Evolutionary conservation across 2,888 invertebrate species (phyloP).

Genomic region (Yponomeuta plumbellus): DNA sequence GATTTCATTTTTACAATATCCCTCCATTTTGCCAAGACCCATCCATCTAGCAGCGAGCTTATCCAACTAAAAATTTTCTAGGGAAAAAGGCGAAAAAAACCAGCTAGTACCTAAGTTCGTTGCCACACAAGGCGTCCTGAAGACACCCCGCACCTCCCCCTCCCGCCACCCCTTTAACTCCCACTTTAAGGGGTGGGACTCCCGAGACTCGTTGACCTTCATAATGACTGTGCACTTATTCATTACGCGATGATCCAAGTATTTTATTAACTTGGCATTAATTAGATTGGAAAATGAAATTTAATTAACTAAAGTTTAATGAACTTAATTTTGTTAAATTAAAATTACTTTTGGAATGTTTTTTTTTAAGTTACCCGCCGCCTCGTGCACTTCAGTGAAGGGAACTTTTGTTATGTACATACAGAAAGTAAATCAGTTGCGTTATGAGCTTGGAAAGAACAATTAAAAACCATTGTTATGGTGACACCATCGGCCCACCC

Average conservation of each 20-base stretch:
- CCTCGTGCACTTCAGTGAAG: background rate
- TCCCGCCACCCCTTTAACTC: constrained; percentile 16
- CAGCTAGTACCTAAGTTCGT: constrained; percentile 17
- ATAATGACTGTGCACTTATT: constrained; percentile 16
- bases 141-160: constrained; percentile 11
- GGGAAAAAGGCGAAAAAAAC: constrained; percentile 14
- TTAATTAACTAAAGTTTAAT: no score
- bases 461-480: no score
- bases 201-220: constrained; percentile 18
- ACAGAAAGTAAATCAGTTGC: background rate
- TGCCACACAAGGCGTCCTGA: constrained; percentile 17
- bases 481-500: no score
- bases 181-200: constrained; percentile 14
- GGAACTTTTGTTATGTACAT: background rate
- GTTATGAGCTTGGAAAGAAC: no score
- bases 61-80: constrained; percentile 17
- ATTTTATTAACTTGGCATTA: constrained; percentile 11
- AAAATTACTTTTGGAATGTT: no score
- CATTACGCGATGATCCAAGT: background rate
- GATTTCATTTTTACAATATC: constrained; percentile 9
- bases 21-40: constrained; percentile 9
- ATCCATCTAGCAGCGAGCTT: constrained; percentile 16
- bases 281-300: background rate
- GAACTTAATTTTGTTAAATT: no score
- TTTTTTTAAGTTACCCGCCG: background rate